These are phyloP conservation scores for Galerucella pusilla DNA, from an alignment of 2,888 invertebrate species.

Conservation along the genomic window DNA sequence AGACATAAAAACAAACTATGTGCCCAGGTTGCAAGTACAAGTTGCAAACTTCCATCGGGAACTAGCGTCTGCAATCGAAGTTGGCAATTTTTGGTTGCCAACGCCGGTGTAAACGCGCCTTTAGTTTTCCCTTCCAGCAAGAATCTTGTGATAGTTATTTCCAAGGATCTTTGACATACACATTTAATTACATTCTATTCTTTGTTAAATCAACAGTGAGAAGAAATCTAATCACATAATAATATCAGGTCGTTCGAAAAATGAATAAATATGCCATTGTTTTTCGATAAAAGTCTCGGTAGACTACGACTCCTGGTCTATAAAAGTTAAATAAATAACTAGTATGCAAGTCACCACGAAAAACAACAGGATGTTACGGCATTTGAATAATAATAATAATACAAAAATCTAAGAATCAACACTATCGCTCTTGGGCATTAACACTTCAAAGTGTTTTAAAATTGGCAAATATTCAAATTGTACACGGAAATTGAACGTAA, in stretches of 20 bases:
- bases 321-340: constrained; percentile 37
- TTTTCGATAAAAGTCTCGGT: neutral
- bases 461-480: constrained; percentile 27
- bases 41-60: too few species aligned
- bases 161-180: too few species aligned
- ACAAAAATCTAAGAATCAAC: constrained; percentile 38
- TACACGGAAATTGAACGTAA: too few species aligned
- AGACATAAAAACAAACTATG: too few species aligned
- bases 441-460: constrained; percentile 20
- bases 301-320: neutral
- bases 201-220: neutral
- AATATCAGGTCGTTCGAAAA: neutral
- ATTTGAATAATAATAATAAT: constrained; percentile 49
- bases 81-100: too few species aligned
- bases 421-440: constrained; percentile 13
- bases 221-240: neutral
- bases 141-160: too few species aligned
- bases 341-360: constrained; percentile 43
- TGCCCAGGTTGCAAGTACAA: too few species aligned
- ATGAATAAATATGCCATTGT: neutral
- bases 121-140: too few species aligned
- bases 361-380: constrained; percentile 49
- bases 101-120: too few species aligned
- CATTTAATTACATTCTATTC: too few species aligned
- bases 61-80: too few species aligned